phyloP scores from a whole-genome alignment of 2,797 vertebrate genomes.

The Corythornis leucogaster region DNA sequence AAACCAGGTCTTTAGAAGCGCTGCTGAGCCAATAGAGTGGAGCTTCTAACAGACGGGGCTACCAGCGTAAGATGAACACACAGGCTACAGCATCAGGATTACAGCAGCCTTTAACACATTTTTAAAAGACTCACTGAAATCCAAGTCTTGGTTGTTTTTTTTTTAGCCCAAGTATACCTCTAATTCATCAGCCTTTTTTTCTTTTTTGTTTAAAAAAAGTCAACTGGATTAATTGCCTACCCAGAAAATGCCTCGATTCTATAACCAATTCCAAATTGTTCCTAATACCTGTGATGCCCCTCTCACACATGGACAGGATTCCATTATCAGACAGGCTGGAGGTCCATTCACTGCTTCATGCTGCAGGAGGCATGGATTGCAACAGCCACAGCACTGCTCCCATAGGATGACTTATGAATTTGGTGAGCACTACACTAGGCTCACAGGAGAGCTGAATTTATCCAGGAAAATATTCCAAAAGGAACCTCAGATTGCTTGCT shows the following conservation, averaged over 20 bases:
- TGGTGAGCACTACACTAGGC: not conserved
- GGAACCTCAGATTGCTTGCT: not conserved
- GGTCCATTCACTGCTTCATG: not conserved
- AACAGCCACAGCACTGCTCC: not conserved
- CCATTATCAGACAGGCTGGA: not conserved
- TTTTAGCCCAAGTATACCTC: not conserved
- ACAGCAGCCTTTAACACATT: not conserved
- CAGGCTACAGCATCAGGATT: not conserved
- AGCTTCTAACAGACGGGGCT: not conserved
- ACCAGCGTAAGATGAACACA: not conserved
- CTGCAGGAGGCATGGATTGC: not conserved
- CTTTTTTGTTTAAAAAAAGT: not conserved
- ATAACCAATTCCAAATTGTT: conserved; percentile 50
- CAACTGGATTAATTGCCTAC: conserved; percentile 62
- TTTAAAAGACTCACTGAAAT: not conserved
- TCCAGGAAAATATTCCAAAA: not conserved
- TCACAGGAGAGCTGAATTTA: conserved; percentile 26
- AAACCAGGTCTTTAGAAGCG: not conserved
- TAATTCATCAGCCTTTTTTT: not conserved
- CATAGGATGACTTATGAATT: not conserved
- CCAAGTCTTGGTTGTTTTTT: not conserved
- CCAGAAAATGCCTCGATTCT: conserved; percentile 58
- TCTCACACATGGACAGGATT: not conserved
- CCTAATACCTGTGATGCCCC: conserved; percentile 47
- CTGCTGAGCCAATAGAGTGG: not conserved